Conservation (phyloP, 2,797 vertebrate genomes). For the Myioborus miniatus region DNA sequence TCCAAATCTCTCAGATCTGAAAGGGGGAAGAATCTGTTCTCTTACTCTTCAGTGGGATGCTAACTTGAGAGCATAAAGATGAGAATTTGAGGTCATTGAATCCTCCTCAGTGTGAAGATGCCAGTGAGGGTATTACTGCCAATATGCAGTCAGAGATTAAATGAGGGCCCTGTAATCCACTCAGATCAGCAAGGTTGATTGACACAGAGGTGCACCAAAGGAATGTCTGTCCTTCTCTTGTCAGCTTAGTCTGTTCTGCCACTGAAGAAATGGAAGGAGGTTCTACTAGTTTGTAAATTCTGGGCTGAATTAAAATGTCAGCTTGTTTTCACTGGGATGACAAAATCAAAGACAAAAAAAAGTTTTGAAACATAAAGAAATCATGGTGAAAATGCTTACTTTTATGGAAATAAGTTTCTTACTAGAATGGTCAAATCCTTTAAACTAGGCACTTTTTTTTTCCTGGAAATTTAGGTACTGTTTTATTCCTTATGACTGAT, state of each 20-base stretch:
- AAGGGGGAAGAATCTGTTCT: neutral
- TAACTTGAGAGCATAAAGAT: neutral
- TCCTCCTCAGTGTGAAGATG: neutral
- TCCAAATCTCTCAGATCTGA: neutral
- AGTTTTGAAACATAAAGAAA: neutral
- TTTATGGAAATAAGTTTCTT: neutral
- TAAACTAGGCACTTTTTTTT: neutral
- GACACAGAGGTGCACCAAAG: neutral
- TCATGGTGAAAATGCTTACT: neutral
- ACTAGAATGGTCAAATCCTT: neutral
- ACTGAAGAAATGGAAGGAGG: neutral
- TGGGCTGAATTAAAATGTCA: neutral
- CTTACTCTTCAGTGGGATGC: neutral
- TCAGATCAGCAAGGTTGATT: neutral
- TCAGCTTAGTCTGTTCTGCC: neutral
- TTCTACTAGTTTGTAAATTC: neutral
- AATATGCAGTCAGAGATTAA: neutral
- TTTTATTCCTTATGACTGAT: neutral
- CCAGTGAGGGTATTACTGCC: neutral
- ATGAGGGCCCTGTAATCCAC: neutral
- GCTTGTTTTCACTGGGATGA: neutral
- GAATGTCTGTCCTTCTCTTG: neutral
- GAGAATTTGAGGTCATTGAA: neutral
- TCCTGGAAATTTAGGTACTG: neutral
- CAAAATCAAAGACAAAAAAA: neutral